phyloP scores from a whole-genome alignment of 1,140 invertebrate species.

The Sogatella furcifera region DNA sequence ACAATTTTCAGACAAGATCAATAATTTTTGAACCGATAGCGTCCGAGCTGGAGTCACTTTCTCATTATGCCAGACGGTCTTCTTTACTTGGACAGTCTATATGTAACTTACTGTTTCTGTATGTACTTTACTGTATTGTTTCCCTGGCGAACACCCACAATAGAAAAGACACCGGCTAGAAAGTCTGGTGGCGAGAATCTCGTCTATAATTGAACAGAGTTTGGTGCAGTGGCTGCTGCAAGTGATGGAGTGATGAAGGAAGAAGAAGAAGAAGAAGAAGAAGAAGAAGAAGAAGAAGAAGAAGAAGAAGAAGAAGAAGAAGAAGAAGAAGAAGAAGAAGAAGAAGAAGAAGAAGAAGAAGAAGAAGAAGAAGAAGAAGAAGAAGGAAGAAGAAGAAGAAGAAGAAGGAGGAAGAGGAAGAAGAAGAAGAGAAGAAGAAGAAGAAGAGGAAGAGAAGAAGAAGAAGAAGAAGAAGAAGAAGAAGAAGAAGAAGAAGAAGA shows the following conservation, averaged over 20 bases:
- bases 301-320: neutral
- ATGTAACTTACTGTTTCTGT: too few species aligned
- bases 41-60: too few species aligned
- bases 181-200: too few species aligned
- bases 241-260: neutral
- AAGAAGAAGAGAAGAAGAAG: neutral
- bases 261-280: neutral
- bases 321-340: neutral
- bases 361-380: neutral
- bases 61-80: too few species aligned
- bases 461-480: neutral
- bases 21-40: too few species aligned
- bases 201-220: too few species aligned
- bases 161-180: too few species aligned
- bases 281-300: neutral
- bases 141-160: too few species aligned
- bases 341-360: neutral
- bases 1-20: too few species aligned
- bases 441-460: neutral
- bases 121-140: too few species aligned
- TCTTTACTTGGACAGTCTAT: too few species aligned
- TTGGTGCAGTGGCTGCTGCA: too few species aligned
- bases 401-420: neutral
- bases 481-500: neutral
- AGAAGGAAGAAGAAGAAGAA: neutral